Base-by-base conservation (phyloP, 2,797 vertebrate genomes). In the Danio choprae region DNA sequence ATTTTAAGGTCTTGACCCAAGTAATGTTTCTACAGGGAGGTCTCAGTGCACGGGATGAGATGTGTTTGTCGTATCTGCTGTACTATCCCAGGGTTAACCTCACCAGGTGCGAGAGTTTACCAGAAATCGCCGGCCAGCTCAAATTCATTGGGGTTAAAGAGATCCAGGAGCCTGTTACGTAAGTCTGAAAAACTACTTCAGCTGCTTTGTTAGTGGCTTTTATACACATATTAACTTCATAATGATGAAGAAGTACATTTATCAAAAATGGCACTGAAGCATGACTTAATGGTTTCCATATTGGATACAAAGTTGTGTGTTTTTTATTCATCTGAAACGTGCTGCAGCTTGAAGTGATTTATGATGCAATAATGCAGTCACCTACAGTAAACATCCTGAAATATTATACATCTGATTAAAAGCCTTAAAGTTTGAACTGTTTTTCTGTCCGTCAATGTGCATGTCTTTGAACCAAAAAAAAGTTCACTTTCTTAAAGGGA, bases 81-180 rank as follows among this genome's bases (percentile, higher is more conserved):
- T 96, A 96, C 80, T 96, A 96, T 44, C 95, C 95, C 0, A 93
- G 94, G 88, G 92, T 96, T 84, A 95, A 96, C 86, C 94, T 96
- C 51, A 93, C 95, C 51, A 91, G 95, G 15, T 96, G 95, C 56
- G 94, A 95, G 16, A 96, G 95, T 85, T 95, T 96, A 81, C 95
- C 95, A 10, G 94, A 95, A 79, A 95, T 96, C 76, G 93, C 90
- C 84, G 94, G 95, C 1, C 95, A 96, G 56, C 94, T 96, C 58
- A 91, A 93, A 50, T 96, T 96, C 87, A 96, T 96, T 55, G 95
- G 95, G 0, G 95, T 96, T 36, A 95, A 95, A 86, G 93, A 95
- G 88, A 96, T 96, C 78, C 95, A 95, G 6, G 90, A 87, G 79
- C 95, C 94, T 50, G 91, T 95, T 84, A 95, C 90, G 95, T 95